Evolutionary conservation across 2,797 vertebrate genomes (phyloP).

Genomic region (Siniperca undulata): DNA sequence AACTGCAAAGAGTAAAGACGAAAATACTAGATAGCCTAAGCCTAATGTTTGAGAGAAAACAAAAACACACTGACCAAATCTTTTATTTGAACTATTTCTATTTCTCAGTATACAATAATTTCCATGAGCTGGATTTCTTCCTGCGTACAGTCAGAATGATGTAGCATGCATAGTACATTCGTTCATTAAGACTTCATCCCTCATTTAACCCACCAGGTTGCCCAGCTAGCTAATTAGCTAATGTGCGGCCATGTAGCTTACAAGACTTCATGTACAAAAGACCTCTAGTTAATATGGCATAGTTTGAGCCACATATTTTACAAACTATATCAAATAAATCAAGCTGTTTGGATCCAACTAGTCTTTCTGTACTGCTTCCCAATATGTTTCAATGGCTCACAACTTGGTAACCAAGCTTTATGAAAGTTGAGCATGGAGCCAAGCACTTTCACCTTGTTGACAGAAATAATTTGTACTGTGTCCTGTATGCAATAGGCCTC

Average conservation of each 20-base stretch:
- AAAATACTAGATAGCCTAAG: background rate
- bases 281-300: background rate
- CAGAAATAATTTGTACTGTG: slow-evolving; percentile 2
- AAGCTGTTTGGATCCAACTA: background rate
- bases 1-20: background rate
- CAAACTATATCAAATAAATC: slow-evolving; percentile 16
- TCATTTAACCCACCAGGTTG: slow-evolving; percentile 36
- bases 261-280: slow-evolving; percentile 10
- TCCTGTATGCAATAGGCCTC: background rate
- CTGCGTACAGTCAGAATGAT: slow-evolving; percentile 27
- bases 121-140: slow-evolving; percentile 7
- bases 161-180: slow-evolving; percentile 23
- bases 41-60: background rate
- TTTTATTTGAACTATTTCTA: background rate
- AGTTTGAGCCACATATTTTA: slow-evolving; percentile 13
- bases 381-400: slow-evolving; percentile 1
- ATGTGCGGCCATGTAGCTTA: slow-evolving; percentile 38
- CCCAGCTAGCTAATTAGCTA: slow-evolving; percentile 48
- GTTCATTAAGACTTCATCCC: slow-evolving; percentile 35
- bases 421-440: background rate
- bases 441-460: slow-evolving; percentile 17
- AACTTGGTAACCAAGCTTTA: slow-evolving; percentile 7
- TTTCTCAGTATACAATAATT: background rate
- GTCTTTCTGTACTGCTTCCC: slow-evolving; percentile 4
- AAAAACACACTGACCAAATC: background rate